Percentiles rank a stretch among this genome's conserved stretches.
phyloP scores from a whole-genome alignment of 1,140 invertebrate species.

The Carposina sasakii region DNA sequence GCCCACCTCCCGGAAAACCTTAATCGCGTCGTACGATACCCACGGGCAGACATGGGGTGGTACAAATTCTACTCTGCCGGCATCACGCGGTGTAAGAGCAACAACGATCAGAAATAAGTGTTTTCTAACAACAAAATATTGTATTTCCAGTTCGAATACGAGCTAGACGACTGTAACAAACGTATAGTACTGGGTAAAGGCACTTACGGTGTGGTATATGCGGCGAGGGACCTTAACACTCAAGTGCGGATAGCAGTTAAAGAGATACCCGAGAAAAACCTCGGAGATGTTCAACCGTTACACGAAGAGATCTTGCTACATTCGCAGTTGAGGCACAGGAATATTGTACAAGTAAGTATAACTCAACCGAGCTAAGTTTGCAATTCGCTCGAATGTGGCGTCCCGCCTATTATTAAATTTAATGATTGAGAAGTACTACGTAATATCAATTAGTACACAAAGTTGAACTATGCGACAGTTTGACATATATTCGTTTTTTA shows the following conservation, averaged over 20 bases:
- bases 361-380: neutral
- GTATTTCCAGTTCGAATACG: conserved; percentile 92
- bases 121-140: conserved; percentile 33
- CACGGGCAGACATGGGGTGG: no score
- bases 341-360: conserved; percentile 90
- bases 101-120: no score
- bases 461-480: no score
- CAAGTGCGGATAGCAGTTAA: conserved; percentile 98
- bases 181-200: conserved; percentile 94
- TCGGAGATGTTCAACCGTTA: conserved; percentile 97
- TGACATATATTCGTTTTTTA: no score
- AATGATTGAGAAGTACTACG: no score
- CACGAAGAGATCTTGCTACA: conserved; percentile 99
- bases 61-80: no score
- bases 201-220: conserved; percentile 96
- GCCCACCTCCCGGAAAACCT: no score
- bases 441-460: no score
- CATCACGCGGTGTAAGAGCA: no score
- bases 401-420: neutral
- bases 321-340: conserved; percentile 95
- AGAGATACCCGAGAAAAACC: conserved; percentile 96
- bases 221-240: conserved; percentile 94
- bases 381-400: neutral
- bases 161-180: conserved; percentile 92
- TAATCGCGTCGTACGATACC: no score